Percentiles rank a stretch among this genome's conserved stretches.
Evolutionary conservation across 1,140 invertebrate genomes (phyloP).

Genomic region (Drosophila busckii): DNA sequence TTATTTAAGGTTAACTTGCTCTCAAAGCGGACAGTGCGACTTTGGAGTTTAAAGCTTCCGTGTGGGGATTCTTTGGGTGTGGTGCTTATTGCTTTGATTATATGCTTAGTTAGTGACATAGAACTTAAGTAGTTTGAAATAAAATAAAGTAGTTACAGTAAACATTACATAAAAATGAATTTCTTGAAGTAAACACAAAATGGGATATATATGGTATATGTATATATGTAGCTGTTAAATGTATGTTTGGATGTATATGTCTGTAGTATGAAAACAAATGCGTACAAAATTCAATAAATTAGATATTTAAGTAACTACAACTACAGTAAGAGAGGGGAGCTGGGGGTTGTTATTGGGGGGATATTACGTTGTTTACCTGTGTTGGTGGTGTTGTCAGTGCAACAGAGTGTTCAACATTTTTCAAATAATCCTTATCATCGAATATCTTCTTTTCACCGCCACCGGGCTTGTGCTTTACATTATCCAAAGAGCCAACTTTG

Average conservation of each 20-base stretch:
- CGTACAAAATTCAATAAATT: constrained; percentile 35
- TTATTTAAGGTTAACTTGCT: no score
- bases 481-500: constrained; percentile 95
- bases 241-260: constrained; percentile 3
- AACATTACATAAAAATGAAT: constrained; percentile 70
- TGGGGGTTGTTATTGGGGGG: no score
- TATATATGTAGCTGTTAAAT: constrained; percentile 1
- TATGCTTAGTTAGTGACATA: constrained; percentile 17
- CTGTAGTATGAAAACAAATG: constrained; percentile 39
- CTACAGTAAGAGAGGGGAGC: no score
- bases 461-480: constrained; percentile 94
- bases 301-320: constrained; percentile 10
- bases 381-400: constrained; percentile 78
- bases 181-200: constrained; percentile 71
- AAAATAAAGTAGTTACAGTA: constrained; percentile 33
- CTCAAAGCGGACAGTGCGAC: no score
- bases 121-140: constrained; percentile 19
- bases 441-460: constrained; percentile 97
- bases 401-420: constrained; percentile 80
- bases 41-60: no score
- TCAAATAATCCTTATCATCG: constrained; percentile 95
- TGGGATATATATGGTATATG: constrained; percentile 41
- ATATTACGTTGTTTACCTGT: constrained; percentile 78
- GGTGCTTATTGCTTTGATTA: constrained; percentile 45
- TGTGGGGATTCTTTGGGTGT: constrained; percentile 23